These are phyloP conservation scores for Morpho deidamia DNA, from an alignment of 2,888 invertebrate genomes.

Conservation along the genomic window DNA sequence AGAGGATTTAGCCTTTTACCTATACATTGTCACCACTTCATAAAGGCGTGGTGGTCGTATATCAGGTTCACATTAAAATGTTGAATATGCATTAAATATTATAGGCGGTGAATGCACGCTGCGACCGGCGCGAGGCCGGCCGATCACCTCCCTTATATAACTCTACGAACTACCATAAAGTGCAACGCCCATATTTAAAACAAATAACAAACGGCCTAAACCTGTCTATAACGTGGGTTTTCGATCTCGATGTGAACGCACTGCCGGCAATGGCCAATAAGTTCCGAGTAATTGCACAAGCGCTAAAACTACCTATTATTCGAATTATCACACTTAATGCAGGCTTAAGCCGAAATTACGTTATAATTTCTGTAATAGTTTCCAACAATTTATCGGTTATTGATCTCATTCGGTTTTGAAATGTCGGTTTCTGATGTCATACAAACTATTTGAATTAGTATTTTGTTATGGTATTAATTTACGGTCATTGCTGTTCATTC, in stretches of 20 bases:
- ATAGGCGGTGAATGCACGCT: constrained; percentile 51
- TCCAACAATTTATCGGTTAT: constrained; percentile 16
- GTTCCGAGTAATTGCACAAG: constrained; percentile 13
- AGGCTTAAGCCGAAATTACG: constrained; percentile 16
- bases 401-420: constrained; percentile 17
- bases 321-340: constrained; percentile 12
- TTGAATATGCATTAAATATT: constrained; percentile 44
- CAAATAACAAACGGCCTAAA: constrained; percentile 41
- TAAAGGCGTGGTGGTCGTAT: constrained; percentile 28
- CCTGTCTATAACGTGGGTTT: constrained; percentile 38
- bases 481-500: too few species aligned
- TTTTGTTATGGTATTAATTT: neutral
- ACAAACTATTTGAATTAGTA: neutral
- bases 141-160: constrained; percentile 70
- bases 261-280: constrained; percentile 27
- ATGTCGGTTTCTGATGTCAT: constrained; percentile 10
- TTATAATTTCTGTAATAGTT: constrained; percentile 17
- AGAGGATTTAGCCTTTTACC: constrained; percentile 22
- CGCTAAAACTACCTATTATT: constrained; percentile 1
- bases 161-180: constrained; percentile 34
- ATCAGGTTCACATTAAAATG: constrained; percentile 42
- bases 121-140: constrained; percentile 62
- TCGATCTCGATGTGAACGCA: constrained; percentile 48
- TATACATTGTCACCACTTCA: constrained; percentile 15
- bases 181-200: constrained; percentile 46